These are phyloP conservation scores for Littorina saxatilis DNA, from an alignment of 1,140 invertebrate species.

Conservation along the genomic window DNA sequence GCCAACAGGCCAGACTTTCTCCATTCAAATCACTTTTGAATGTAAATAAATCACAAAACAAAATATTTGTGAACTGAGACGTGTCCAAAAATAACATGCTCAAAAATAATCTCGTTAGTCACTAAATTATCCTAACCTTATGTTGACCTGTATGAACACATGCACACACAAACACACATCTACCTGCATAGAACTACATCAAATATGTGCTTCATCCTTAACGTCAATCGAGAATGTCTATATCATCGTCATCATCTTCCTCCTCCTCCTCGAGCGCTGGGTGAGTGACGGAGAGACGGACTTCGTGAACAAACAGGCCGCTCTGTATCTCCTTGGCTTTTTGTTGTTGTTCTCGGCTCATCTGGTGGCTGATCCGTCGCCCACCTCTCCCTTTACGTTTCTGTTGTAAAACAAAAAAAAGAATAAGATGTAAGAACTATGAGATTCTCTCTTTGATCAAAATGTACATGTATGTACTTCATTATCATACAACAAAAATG, in stretches of 20 bases:
- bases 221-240: constrained; percentile 5
- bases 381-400: constrained; percentile 49
- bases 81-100: too few species aligned
- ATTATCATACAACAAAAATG: neutral
- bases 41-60: too few species aligned
- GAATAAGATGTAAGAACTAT: constrained; percentile 7
- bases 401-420: too few species aligned
- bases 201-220: neutral
- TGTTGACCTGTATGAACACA: too few species aligned
- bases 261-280: constrained; percentile 44
- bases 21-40: too few species aligned
- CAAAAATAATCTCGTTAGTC: too few species aligned
- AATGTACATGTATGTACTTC: neutral
- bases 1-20: too few species aligned
- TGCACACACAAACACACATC: neutral
- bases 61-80: too few species aligned
- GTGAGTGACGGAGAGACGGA: constrained; percentile 55
- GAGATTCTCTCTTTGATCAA: neutral
- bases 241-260: constrained; percentile 61
- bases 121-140: too few species aligned
- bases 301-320: constrained; percentile 62
- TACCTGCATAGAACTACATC: neutral
- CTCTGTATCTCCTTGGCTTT: constrained; percentile 63
- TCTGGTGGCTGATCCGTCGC: constrained; percentile 48
- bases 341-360: constrained; percentile 61